A percentile compares a stretch with the other conserved stretches of the same genome.
These are phyloP conservation scores for Mimas tiliae DNA, from an alignment of 2,888 invertebrate genomes.

Conservation along the genomic window DNA sequence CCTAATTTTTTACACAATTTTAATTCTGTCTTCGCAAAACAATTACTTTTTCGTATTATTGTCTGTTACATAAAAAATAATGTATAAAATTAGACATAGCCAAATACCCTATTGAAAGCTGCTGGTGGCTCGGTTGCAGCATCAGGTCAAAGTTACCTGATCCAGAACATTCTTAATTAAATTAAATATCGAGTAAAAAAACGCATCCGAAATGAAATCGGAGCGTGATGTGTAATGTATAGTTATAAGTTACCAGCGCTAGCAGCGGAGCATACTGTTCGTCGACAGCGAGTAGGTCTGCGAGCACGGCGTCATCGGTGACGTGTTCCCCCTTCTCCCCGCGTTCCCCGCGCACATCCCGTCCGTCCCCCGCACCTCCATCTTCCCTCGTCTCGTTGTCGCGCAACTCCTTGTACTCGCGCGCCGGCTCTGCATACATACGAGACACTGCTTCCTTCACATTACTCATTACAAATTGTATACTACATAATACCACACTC, in stretches of 20 bases:
- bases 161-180: no score
- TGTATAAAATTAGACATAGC: no score
- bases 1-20: no score
- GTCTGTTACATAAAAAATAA: no score
- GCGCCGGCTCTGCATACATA: constrained; percentile 12
- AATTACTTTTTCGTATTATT: no score
- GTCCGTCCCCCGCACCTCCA: background rate
- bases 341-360: background rate
- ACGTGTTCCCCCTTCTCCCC: background rate
- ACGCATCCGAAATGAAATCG: no score
- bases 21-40: no score
- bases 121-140: no score
- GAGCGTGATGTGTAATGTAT: background rate
- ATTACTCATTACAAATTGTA: background rate
- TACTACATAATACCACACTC: no score
- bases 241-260: constrained; percentile 35
- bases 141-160: no score
- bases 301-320: constrained; percentile 13
- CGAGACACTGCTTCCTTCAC: background rate
- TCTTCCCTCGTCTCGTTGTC: background rate
- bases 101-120: no score
- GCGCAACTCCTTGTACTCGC: constrained; percentile 3
- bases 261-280: constrained; percentile 47
- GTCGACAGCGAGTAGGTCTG: constrained; percentile 19
- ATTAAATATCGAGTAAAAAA: no score